Conservation (phyloP, 1,140 invertebrate genomes). For the Sycophaga agraensis region DNA sequence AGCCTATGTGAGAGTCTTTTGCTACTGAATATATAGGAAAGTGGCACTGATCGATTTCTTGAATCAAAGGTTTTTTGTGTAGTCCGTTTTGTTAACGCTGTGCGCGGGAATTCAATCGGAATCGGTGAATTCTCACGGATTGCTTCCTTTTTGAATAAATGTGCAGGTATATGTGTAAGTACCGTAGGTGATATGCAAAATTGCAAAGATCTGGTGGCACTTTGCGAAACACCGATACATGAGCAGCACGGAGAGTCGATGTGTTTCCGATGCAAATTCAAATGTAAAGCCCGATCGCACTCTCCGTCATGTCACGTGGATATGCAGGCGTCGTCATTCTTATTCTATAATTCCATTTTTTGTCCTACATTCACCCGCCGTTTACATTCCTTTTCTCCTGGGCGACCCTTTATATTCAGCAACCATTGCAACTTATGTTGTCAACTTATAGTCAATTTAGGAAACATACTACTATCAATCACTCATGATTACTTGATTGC, state of each 20-base stretch:
- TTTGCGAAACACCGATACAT: slow-evolving; percentile 28
- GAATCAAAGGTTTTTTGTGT: too few species aligned
- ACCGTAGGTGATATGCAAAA: too few species aligned
- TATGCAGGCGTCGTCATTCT: neutral
- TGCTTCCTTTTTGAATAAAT: neutral
- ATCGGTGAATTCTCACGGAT: slow-evolving; percentile 38
- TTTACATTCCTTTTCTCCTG: neutral
- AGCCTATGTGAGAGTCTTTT: too few species aligned
- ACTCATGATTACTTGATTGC: neutral
- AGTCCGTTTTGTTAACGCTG: too few species aligned
- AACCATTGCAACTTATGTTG: too few species aligned
- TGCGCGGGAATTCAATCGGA: slow-evolving; percentile 18
- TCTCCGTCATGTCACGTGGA: slow-evolving; percentile 7
- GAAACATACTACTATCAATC: too few species aligned
- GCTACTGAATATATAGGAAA: too few species aligned
- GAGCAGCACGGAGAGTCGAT: neutral
- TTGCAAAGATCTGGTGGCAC: too few species aligned
- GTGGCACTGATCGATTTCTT: too few species aligned
- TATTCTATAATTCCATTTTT: neutral
- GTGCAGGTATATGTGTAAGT: neutral
- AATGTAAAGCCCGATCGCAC: neutral
- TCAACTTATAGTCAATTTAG: too few species aligned
- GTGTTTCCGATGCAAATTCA: slow-evolving; percentile 30
- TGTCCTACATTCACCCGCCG: too few species aligned
- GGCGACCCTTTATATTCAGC: neutral